phyloP scores from a whole-genome alignment of 2,113 vertebrate species.

The Archilochus colubris region DNA sequence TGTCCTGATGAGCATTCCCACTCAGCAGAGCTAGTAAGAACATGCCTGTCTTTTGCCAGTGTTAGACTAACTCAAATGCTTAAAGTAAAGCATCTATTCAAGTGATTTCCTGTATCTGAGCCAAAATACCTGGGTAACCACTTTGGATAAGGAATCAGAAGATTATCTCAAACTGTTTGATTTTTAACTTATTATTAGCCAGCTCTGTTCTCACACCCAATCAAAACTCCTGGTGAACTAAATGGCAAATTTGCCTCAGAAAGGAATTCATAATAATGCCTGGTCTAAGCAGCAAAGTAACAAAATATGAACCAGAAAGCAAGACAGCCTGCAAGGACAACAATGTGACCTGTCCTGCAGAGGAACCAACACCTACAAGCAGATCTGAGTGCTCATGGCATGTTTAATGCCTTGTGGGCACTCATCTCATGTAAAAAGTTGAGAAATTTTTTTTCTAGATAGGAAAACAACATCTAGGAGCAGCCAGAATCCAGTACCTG shows the following conservation, averaged over 20 bases:
- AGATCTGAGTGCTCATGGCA: background rate
- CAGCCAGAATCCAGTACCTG: background rate
- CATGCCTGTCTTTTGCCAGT: background rate
- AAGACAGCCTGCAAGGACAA: background rate
- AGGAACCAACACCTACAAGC: background rate
- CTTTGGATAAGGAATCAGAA: background rate
- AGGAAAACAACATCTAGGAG: background rate
- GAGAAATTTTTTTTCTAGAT: background rate
- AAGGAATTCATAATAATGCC: background rate
- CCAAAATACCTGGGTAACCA: background rate
- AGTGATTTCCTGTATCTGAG: background rate
- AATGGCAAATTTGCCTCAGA: background rate
- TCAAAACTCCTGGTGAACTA: background rate
- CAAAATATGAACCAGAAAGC: background rate
- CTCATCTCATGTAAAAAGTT: background rate
- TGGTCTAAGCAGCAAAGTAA: background rate
- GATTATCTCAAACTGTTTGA: background rate
- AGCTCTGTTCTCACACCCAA: background rate
- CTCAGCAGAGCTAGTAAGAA: background rate
- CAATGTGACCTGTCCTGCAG: fast-evolving
- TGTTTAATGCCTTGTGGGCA: background rate
- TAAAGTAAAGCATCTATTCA: background rate
- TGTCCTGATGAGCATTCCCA: background rate
- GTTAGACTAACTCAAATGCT: background rate
- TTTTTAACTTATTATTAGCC: background rate